phyloP scores from a whole-genome alignment of 2,113 vertebrate genomes.

The Takifugu bimaculatus region DNA sequence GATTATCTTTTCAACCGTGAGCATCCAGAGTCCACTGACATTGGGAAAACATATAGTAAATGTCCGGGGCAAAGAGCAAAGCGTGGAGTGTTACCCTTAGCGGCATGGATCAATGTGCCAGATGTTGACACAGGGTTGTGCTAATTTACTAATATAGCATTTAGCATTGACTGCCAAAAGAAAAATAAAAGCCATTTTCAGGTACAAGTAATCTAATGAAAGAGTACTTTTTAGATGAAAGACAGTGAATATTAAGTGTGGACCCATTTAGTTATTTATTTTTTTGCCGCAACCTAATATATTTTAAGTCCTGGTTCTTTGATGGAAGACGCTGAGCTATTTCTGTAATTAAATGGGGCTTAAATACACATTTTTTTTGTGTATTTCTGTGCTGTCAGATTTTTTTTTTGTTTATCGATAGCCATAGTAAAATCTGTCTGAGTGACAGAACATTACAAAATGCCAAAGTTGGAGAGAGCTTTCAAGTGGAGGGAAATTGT shows the following conservation, averaged over 20 bases:
- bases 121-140: slow-evolving; percentile 44
- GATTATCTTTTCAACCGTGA: slow-evolving; percentile 71
- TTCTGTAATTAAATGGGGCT: slow-evolving; percentile 40
- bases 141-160: slow-evolving; percentile 38
- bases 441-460: slow-evolving; percentile 74
- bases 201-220: too few relatives aligned
- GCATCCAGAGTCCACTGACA: slow-evolving; percentile 58
- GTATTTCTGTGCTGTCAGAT: slow-evolving; percentile 52
- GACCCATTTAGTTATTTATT: background rate
- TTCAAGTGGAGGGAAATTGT: slow-evolving; percentile 72
- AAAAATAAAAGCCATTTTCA: too few relatives aligned
- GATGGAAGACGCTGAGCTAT: slow-evolving; percentile 51
- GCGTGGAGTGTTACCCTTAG: slow-evolving; percentile 28
- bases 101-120: slow-evolving; percentile 56
- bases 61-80: slow-evolving; percentile 48
- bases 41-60: slow-evolving; percentile 62
- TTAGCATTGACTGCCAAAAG: slow-evolving; percentile 3
- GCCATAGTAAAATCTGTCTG: slow-evolving; percentile 60
- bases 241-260: too few relatives aligned
- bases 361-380: slow-evolving; percentile 18
- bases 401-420: slow-evolving; percentile 65
- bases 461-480: slow-evolving; percentile 70
- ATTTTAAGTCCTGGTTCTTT: slow-evolving; percentile 29
- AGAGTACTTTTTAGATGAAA: too few relatives aligned
- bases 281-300: background rate